Evolutionary conservation across 2,888 invertebrate genomes (phyloP).

Genomic region (Lasius fuliginosus): DNA sequence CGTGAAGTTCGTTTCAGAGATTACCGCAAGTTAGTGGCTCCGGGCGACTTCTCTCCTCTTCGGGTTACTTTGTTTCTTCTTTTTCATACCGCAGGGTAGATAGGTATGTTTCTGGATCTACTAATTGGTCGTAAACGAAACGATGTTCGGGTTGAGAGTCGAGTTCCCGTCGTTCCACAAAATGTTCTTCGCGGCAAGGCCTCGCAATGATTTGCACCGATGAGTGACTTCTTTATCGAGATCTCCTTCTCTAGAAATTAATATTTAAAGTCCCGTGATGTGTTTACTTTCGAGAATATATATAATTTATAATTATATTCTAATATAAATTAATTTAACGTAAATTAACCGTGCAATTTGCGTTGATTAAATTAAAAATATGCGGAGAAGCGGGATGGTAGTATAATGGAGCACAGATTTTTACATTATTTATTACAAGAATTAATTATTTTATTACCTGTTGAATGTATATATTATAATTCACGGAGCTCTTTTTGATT

Average conservation of each 20-base stretch:
- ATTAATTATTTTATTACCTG: background rate
- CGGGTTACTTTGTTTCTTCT: conserved; percentile 44
- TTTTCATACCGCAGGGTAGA: conserved; percentile 65
- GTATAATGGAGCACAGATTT: background rate
- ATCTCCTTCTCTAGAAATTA: conserved; percentile 46
- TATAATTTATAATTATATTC: background rate
- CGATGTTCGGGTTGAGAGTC: conserved; percentile 65
- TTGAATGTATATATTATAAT: background rate
- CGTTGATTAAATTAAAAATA: background rate
- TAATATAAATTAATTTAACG: background rate
- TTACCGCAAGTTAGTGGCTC: conserved; percentile 58
- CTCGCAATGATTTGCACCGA: conserved; percentile 17
- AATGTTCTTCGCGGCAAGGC: conserved; percentile 49
- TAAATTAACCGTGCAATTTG: background rate
- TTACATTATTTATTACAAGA: background rate
- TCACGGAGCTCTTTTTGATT: background rate
- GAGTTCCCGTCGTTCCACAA: conserved; percentile 52
- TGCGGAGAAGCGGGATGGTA: background rate
- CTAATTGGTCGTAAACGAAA: conserved; percentile 82
- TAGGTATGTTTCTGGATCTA: conserved; percentile 78
- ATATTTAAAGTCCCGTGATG: conserved; percentile 16
- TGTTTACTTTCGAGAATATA: conserved; percentile 47
- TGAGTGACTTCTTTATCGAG: conserved; percentile 67
- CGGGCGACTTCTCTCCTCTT: conserved; percentile 58
- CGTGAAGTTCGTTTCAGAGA: conserved; percentile 59